A percentile compares a stretch with the other conserved stretches of the same genome.
These are phyloP conservation scores for Stichodactyla helianthus DNA, from an alignment of 64 coral and sea anemone genomes.

Conservation along the genomic window DNA sequence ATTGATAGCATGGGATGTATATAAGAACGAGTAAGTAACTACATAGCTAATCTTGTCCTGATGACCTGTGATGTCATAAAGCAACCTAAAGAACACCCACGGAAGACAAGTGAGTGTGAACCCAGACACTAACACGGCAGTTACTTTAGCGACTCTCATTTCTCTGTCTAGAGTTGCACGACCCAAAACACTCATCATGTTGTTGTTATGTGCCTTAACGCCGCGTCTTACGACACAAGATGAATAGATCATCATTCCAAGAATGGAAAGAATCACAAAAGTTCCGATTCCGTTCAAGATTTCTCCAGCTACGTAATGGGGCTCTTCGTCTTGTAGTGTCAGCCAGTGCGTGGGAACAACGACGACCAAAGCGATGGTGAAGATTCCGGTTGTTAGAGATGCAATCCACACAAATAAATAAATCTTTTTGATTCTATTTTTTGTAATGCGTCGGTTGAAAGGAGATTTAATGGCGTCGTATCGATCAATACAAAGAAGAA, in stretches of 20 bases:
- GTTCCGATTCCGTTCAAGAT: constrained; percentile 26
- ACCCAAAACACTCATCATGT: constrained; percentile 20
- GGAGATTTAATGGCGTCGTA: constrained; percentile 33
- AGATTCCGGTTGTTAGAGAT: neutral
- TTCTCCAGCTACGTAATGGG: constrained; percentile 41
- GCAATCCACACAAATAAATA: constrained; percentile 18
- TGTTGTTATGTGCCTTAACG: constrained; percentile 22
- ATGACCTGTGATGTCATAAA: constrained; percentile 43
- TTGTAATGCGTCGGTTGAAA: constrained; percentile 18
- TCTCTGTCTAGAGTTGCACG: constrained; percentile 29
- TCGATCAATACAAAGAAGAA: constrained; percentile 31
- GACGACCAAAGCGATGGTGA: neutral
- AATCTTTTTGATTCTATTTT: constrained; percentile 28
- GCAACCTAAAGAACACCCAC: constrained; percentile 22
- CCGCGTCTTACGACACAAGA: constrained; percentile 17
- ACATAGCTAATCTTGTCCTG: constrained; percentile 31
- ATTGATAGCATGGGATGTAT: constrained; percentile 32
- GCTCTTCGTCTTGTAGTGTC: constrained; percentile 11
- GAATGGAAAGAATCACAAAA: constrained; percentile 13
- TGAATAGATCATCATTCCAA: constrained; percentile 29
- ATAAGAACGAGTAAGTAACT: constrained; percentile 19
- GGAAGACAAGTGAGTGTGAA: constrained; percentile 40
- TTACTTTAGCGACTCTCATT: constrained; percentile 37
- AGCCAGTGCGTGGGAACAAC: constrained; percentile 40
- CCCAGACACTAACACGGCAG: neutral